Base-by-base conservation (phyloP, 2,888 invertebrate genomes). In the Pycnomerus fuliginosus region DNA sequence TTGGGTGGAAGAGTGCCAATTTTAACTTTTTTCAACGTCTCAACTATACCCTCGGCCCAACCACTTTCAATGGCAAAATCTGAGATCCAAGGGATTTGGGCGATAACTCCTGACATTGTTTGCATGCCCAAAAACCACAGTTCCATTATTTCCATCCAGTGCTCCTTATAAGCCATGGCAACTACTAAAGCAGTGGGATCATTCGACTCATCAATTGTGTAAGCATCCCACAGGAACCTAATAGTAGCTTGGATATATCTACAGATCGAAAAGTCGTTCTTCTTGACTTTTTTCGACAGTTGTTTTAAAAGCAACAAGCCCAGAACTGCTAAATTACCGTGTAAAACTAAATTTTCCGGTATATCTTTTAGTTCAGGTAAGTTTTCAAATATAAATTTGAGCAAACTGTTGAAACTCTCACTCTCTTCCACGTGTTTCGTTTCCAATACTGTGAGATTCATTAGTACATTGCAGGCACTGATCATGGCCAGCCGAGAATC, bases 91-190 rank as follows among this genome's bases (percentile, higher is more conserved):
- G 91, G 90, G 48, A 92, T 81, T 47, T 84, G 79, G 11, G 88
- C 82, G 24, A 93, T 72, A 83, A 62, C 90, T 84, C 57, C 58
- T 5, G 67, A 56, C 79, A 94, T 85, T 1, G 93, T 92, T 69
- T 93, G 93, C 90, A 94, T 91, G 13, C 93, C 93, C 48, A 94
- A 76, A 71, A 92, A 94, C 94, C 94, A 94, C 8, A 94, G 74
- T 64, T 94, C 94, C 67, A 86, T 87, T 44, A 94, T 79, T 68
- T 93, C 92, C 75, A 84, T 83, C 94, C 94, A 94, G 61, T 84
- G 79, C 66, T 88, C 86, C 64, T 91, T 90, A 70, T 94, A 94
- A 2, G 83, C 76, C 76, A 90, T 86, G 1, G 91, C 81, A 0
- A 93, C 89, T 1, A 91, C 90, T 44, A 94, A 73, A 35, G 87